These are phyloP conservation scores for Yoshiicerus persimilis DNA, from an alignment of 1,140 invertebrate species.

Conservation along the genomic window DNA sequence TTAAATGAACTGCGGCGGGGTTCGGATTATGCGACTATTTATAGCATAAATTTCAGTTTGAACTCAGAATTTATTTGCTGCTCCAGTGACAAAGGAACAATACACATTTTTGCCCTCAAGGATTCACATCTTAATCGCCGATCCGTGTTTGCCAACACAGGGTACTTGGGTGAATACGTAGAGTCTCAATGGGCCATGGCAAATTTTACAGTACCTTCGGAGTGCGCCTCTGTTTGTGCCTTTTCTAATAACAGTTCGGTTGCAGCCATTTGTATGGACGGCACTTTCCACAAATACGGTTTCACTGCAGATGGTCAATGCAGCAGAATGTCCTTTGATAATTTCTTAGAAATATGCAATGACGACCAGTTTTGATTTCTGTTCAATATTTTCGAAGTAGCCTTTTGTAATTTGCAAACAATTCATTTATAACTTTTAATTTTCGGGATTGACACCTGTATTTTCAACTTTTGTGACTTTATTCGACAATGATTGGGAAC, in stretches of 20 bases:
- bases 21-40: conserved; percentile 79
- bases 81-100: conserved; percentile 90
- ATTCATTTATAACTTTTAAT: no score
- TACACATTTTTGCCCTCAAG: conserved; percentile 87
- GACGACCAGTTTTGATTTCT: conserved; percentile 69
- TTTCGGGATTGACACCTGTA: no score
- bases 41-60: conserved; percentile 84
- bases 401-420: no score
- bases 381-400: no score
- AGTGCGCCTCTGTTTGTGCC: conserved; percentile 82
- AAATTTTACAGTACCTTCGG: conserved; percentile 78
- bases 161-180: conserved; percentile 71
- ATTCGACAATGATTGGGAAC: no score
- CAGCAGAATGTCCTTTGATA: conserved; percentile 78
- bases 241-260: conserved; percentile 74
- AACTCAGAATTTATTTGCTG: conserved; percentile 82
- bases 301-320: conserved; percentile 82
- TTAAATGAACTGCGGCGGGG: conserved; percentile 81
- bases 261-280: conserved; percentile 85
- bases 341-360: conserved; percentile 80
- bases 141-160: conserved; percentile 71
- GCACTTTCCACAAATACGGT: conserved; percentile 91
- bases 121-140: conserved; percentile 67
- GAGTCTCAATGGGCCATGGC: conserved; percentile 81
- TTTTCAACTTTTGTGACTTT: no score